Evolutionary conservation across 2,113 vertebrate genomes (phyloP), one percentile per base, ranked within the genome.

Genomic region (Gymnarchus niloticus): DNA sequence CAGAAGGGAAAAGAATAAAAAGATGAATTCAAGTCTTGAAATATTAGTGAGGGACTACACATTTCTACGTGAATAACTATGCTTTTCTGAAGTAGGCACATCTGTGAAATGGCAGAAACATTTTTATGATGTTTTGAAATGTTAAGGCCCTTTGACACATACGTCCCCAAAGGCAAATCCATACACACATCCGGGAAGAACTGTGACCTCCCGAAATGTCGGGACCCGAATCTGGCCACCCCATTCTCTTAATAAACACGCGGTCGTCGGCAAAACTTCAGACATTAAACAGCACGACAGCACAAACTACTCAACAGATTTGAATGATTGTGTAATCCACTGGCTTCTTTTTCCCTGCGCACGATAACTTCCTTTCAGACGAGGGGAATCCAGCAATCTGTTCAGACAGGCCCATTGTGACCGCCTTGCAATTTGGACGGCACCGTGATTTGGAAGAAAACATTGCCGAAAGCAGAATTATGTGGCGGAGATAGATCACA

Each of bases 1-100:
- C n/a, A n/a, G 9, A 81, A 25, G 49, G 4, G 49, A 10, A 33
- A 49, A 33, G 92, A 88, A 90, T 95, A 94, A 95, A 94, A 94
- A 95, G 94, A 96, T 92, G 91, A 90, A 93, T 94, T 92, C 90
- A 86, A 88, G 94, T 93, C 91, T 91, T 92, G 85, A 37, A 84
- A 91, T 91, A 93, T 93, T 91, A 93, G 89, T 88, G 84, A 90
- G 88, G 89, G 17, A 88, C 88, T 89, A 90, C 88, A 93, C 91
- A 90, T 91, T 91, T 89, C 88, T 89, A 90, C 87, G 87, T 93
- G 92, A 95, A 94, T 91, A 90, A 83, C n/a, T 0, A 2, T 90
- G 91, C 88, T 89, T 76, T 84, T 69, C 81, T 87, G 89, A 48
- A 87, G 88, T 69, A 83, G 87, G 73, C 85, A 19, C 85, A 49